Conservation (phyloP, 2,797 vertebrate species). For the Siniperca scherzeri region DNA sequence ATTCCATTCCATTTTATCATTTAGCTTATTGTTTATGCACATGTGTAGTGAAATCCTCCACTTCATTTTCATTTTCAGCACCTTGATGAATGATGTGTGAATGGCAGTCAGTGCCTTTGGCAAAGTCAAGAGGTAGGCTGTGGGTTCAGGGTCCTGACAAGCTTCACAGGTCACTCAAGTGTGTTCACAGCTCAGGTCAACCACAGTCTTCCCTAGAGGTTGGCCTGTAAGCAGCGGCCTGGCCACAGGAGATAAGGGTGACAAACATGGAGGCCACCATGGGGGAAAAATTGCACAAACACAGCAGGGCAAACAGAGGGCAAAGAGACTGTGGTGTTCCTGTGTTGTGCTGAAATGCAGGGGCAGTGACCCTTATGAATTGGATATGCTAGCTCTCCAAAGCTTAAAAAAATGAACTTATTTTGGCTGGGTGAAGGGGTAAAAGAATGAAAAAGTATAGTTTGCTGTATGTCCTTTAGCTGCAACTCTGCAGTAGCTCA, state of each 20-base stretch:
- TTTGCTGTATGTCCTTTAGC: slow-evolving; percentile 11
- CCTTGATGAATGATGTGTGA: slow-evolving; percentile 5
- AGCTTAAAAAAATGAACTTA: slow-evolving; percentile 24
- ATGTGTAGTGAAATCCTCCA: background rate
- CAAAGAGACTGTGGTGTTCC: slow-evolving; percentile 36
- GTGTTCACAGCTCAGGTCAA: slow-evolving; percentile 51
- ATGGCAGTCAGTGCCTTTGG: slow-evolving; percentile 7
- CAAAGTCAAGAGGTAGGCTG: slow-evolving; percentile 32
- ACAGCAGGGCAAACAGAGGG: slow-evolving; percentile 62
- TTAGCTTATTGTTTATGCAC: background rate
- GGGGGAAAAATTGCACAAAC: slow-evolving; percentile 58
- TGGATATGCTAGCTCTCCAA: slow-evolving; percentile 43
- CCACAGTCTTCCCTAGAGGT: slow-evolving; percentile 45
- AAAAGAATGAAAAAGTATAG: background rate
- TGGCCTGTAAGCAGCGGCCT: slow-evolving; percentile 48
- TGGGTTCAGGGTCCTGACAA: slow-evolving; percentile 27
- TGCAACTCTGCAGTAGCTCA: slow-evolving; percentile 8
- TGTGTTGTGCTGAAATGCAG: slow-evolving; percentile 40
- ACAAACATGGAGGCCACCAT: slow-evolving; percentile 58
- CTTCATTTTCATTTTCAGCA: slow-evolving; percentile 8
- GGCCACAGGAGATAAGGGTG: slow-evolving; percentile 64
- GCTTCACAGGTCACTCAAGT: slow-evolving; percentile 47
- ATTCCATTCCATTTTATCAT: slow-evolving; percentile 14
- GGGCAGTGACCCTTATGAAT: slow-evolving; percentile 58
- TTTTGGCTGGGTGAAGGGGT: slow-evolving; percentile 29